Evolutionary conservation across 2,113 vertebrate genomes (phyloP).

Genomic region (Phoenicopterus ruber): DNA sequence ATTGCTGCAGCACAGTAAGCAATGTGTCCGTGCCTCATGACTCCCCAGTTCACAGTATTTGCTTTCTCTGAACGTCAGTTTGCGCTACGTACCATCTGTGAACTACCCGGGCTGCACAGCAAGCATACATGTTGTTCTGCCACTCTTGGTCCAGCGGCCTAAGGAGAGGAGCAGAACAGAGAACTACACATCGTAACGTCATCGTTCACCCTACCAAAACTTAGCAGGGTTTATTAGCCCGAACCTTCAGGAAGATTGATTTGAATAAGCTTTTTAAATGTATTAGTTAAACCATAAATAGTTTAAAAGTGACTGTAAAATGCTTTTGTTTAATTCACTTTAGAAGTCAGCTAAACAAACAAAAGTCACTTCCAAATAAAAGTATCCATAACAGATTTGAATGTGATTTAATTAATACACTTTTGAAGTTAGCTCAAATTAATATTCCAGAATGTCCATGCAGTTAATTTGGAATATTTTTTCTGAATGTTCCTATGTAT

Average conservation of each 20-base stretch:
- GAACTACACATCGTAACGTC: neutral
- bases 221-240: neutral
- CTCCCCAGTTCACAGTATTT: neutral
- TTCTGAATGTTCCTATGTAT: neutral
- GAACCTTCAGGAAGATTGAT: neutral
- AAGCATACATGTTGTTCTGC: neutral
- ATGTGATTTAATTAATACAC: neutral
- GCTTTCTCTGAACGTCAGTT: neutral
- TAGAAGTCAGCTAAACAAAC: neutral
- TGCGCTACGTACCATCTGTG: neutral
- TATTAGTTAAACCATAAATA: neutral
- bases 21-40: accelerated
- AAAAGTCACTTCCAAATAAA: neutral
- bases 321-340: neutral
- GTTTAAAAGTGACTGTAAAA: neutral
- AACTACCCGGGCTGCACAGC: neutral
- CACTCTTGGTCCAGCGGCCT: neutral
- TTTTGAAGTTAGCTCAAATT: neutral
- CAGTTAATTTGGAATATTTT: neutral
- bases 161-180: neutral
- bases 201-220: neutral
- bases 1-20: neutral
- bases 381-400: neutral
- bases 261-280: neutral
- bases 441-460: neutral